Percentiles rank a stretch among this genome's conserved stretches.
These are phyloP conservation scores for Calyptommatus sinebrachiatus DNA, from an alignment of 2,113 vertebrate genomes.

Conservation along the genomic window DNA sequence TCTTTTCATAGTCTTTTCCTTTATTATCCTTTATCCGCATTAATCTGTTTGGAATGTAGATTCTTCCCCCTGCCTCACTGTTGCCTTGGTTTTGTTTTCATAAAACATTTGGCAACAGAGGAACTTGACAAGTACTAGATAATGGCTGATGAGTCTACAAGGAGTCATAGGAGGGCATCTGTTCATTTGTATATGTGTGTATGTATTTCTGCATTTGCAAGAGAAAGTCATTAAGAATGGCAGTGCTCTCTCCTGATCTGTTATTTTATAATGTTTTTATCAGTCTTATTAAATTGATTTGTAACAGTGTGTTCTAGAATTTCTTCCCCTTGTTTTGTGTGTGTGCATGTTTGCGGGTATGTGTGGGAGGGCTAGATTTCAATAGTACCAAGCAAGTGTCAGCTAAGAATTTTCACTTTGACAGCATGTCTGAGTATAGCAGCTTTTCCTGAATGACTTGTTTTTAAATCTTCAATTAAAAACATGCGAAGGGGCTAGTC, in stretches of 20 bases:
- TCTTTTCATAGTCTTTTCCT: not conserved
- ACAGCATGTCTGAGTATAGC: not conserved
- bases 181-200: conserved; percentile 2
- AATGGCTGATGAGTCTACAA: conserved; percentile 6
- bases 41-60: conserved; percentile 12
- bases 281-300: not conserved
- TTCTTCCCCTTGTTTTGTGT: not conserved
- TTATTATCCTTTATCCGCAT: not conserved
- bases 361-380: not conserved
- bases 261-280: not conserved
- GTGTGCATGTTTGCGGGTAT: too few relatives aligned
- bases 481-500: too few relatives aligned
- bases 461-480: not conserved
- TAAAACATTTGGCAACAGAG: conserved; percentile 14
- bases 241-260: not conserved
- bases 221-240: not conserved
- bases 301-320: not conserved
- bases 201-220: not conserved
- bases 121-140: conserved; percentile 11
- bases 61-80: conserved; percentile 8
- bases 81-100: conserved; percentile 33
- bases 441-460: not conserved
- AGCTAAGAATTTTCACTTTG: not conserved
- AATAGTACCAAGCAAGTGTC: not conserved
- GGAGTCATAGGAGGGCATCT: conserved; percentile 16